Evolutionary conservation across 2,113 vertebrate species (phyloP).

Genomic region (Archocentrus centrarchus): DNA sequence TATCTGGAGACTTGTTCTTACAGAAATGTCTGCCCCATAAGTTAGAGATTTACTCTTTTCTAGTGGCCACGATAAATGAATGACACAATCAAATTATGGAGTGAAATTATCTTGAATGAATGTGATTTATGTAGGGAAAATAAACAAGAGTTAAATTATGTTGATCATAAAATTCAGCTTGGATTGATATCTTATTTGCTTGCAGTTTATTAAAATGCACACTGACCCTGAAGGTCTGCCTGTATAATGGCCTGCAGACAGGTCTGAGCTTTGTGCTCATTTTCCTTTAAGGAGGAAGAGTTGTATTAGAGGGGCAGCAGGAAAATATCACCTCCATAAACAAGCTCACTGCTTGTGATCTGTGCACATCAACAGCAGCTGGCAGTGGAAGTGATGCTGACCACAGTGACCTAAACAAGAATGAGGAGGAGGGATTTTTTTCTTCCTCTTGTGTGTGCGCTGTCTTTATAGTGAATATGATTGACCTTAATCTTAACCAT

Average conservation of each 20-base stretch:
- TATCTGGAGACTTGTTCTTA: background rate
- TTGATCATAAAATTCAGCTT: background rate
- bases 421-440: background rate
- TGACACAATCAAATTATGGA: background rate
- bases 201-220: no score
- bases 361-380: background rate
- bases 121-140: background rate
- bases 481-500: background rate
- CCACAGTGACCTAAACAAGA: background rate
- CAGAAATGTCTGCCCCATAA: background rate
- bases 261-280: no score
- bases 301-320: background rate
- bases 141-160: no score
- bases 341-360: background rate
- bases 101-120: background rate
- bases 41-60: background rate
- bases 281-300: no score
- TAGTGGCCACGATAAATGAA: fast-evolving
- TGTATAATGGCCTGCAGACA: no score
- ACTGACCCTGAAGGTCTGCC: no score
- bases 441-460: background rate
- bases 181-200: no score
- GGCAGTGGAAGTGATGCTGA: background rate
- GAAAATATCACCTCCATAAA: background rate
- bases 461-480: background rate